Evolutionary conservation across 2,113 vertebrate species (phyloP), one percentile per base, ranked within the genome.

Genomic region (Syngnathus scovelli): DNA sequence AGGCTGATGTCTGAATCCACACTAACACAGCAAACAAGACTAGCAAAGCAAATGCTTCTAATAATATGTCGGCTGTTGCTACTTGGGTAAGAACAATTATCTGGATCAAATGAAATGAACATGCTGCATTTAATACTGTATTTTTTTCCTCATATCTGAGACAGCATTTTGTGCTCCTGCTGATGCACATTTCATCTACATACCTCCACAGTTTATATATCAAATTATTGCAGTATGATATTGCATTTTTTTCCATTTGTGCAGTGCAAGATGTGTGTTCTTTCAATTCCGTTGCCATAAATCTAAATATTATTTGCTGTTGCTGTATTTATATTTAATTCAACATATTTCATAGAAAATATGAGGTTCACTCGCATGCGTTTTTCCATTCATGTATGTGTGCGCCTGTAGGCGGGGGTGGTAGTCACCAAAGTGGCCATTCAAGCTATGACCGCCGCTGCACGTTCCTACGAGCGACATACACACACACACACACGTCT

Each of bases 401-500:
- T 15, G 55, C 15, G 55, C 23, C 15, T 48, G 44, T 16, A 8
- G 7, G 11, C 1, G 21, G 21, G 12, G 27, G 11, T 11, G 11
- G 55, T 2, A 3, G 11, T 12, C 23, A 11, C 12, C 54, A 13
- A 56, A 33, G 27, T 58, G 13, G 11, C 21, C 11, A 55, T 55
- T 23, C 15, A 48, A 48, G 4, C 9, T 27, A 21, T 3, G 10
- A 58, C 27, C 27, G 13, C 55, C 55, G 16, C 38, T 43, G 79
- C 44, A 33, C 69, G 9, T 21, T 43, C n/a, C 60, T 2, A 7
- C 6, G 15, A 16, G 38, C 38, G n/a, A 43, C 39, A 41, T 19
- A 61, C n/a, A 64, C 61, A 23, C 23, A 64, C 61, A 23, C 23
- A 23, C 23, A 70, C 19, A 59, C 58, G 48, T 64, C 18, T 69